A percentile compares a stretch with the other conserved stretches of the same genome.
These are phyloP conservation scores for Ectropis grisescens DNA, from an alignment of 1,140 invertebrate genomes.

Conservation along the genomic window DNA sequence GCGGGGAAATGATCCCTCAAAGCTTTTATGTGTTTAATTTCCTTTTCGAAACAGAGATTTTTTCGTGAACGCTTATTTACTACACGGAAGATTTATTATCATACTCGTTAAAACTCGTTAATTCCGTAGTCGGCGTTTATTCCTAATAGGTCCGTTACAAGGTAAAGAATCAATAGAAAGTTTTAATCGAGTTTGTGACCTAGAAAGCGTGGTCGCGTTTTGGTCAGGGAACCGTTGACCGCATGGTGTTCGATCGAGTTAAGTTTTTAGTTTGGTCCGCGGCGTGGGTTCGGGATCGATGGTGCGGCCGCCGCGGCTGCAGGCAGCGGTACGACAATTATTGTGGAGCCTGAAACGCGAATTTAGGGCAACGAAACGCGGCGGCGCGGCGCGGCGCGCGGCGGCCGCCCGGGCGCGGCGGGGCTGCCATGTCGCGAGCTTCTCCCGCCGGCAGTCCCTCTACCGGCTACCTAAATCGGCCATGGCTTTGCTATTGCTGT, in stretches of 20 bases:
- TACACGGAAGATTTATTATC: too few species aligned
- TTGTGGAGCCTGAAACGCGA: slow-evolving; percentile 57
- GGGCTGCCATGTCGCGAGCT: slow-evolving; percentile 5
- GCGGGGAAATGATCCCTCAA: too few species aligned
- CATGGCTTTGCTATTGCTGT: too few species aligned
- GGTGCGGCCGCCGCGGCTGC: slow-evolving; percentile 52
- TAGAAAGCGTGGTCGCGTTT: slow-evolving; percentile 44
- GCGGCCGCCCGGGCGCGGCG: slow-evolving; percentile 14
- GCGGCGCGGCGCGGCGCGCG: slow-evolving; percentile 38
- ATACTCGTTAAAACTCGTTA: too few species aligned
- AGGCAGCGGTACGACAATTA: slow-evolving; percentile 59
- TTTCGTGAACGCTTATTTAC: too few species aligned
- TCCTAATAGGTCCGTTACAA: too few species aligned
- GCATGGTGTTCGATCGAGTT: slow-evolving; percentile 60
- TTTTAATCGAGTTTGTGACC: slow-evolving; percentile 51
- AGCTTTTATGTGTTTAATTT: too few species aligned
- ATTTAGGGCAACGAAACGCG: slow-evolving; percentile 62
- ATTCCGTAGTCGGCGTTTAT: too few species aligned
- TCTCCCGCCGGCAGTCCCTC: not conserved
- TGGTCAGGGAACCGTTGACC: slow-evolving; percentile 34
- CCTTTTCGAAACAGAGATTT: too few species aligned
- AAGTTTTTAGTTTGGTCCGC: slow-evolving; percentile 54
- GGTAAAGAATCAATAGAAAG: slow-evolving; percentile 38
- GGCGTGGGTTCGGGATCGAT: slow-evolving; percentile 56
- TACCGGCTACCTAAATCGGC: too few species aligned